Evolutionary conservation across 2,113 vertebrate genomes (phyloP), one percentile per base, ranked within the genome.

Genomic region (Cryptoleucopteryx plumbea): DNA sequence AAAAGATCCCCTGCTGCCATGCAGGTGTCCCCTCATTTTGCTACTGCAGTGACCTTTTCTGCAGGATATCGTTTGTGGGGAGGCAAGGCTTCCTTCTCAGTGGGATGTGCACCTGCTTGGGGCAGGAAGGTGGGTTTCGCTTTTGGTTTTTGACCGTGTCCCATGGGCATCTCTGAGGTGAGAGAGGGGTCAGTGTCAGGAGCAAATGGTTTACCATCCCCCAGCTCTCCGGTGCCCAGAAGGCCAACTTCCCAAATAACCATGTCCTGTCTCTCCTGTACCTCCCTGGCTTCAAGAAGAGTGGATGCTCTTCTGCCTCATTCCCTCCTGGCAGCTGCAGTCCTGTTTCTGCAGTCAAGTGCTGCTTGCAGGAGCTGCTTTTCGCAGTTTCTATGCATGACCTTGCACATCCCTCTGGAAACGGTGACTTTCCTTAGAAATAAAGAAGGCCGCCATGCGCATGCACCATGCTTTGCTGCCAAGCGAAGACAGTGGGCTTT

Each of bases 21-120:
- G 22, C 7, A 22, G 8, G 4, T 48, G 40, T 48, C 25, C 18
- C 15, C 32, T 38, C 1, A 2, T 74, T 58, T 29, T 91, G 26
- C 19, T 73, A 1, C 10, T 26, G 23, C 25, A 5, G 2, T 34
- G 50, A 26, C 7, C 21, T 87, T 58, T 74, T 42, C 45, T 3
- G 2, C 17, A 74, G 34, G 36, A 26, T 55, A 14, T 13, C 1
- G 0, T 42, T 43, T 82, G 7, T 62, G 16, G 2, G 1, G 10
- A 74, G 36, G 20, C 1, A 2, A 72, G 27, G 26, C 29, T 72
- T 65, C n/a, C 40, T 67, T 56, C 38, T 43, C 29, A 23, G 56
- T 0, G 2, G 7, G 22, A 16, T 6, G 5, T 15, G 6, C 23
- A 50, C 13, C 6, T 1, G 2, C 14, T 7, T 42, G 8, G 3